These are phyloP conservation scores for Sclerurus mexicanus DNA, from an alignment of 2,113 vertebrate species.

Conservation along the genomic window DNA sequence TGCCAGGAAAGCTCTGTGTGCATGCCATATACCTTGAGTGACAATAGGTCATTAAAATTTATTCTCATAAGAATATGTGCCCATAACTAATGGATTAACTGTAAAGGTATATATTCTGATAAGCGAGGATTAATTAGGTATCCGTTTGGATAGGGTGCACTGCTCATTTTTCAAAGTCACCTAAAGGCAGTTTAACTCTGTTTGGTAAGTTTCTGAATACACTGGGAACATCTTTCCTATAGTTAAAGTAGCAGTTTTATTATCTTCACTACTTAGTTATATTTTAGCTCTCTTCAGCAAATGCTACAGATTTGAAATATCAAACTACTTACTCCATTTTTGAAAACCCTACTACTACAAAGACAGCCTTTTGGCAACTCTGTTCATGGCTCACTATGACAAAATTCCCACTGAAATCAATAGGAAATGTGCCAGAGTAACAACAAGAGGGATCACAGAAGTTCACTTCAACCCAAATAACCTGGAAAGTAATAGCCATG, in stretches of 20 bases:
- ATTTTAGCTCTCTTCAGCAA: slow-evolving; percentile 6
- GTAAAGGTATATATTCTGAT: slow-evolving; percentile 66
- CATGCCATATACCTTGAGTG: slow-evolving; percentile 35
- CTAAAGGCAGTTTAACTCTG: slow-evolving; percentile 50
- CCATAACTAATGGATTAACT: slow-evolving; percentile 66
- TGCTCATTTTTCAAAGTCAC: slow-evolving; percentile 66
- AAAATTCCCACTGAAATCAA: not conserved
- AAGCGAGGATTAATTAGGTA: slow-evolving; percentile 66
- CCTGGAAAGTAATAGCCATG: not conserved
- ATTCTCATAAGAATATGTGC: slow-evolving; percentile 64
- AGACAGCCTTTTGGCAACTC: not conserved
- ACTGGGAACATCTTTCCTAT: not conserved
- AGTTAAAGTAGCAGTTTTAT: not conserved
- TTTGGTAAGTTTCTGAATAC: slow-evolving; percentile 42
- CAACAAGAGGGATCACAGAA: not conserved
- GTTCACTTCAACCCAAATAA: not conserved
- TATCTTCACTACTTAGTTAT: not conserved
- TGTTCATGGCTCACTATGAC: not conserved
- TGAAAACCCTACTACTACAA: not conserved
- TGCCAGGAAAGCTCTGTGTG: not conserved
- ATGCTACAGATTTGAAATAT: not conserved
- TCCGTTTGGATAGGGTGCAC: slow-evolving; percentile 29
- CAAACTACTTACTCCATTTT: not conserved
- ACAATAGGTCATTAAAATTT: slow-evolving; percentile 68
- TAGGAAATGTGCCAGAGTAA: not conserved